Base-by-base conservation (phyloP, 2,888 invertebrate genomes). In the Melanotus villosus region DNA sequence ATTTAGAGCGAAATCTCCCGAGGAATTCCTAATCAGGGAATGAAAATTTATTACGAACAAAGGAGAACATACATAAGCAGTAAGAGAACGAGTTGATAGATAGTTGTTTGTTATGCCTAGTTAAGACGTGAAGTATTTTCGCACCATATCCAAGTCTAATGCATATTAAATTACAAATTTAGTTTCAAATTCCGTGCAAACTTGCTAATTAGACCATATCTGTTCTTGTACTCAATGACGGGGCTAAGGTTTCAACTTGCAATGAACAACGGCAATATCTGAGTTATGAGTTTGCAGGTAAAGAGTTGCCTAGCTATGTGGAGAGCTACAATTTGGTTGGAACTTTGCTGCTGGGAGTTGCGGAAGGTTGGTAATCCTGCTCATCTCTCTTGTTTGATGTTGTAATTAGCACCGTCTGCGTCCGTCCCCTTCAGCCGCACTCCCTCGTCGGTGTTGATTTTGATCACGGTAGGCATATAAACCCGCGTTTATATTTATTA, bases 371-470 rank as follows among this genome's bases (percentile, higher is more conserved):
- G 70, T 77, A 75, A 77, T 76, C 75, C 71, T 52, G 65, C 62
- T 71, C 74, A 62, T 72, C 75, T 74, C 72, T 73, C 70, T 73
- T 76, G 77, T 77, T 77, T 77, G 76, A 77, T 77, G 75, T 77
- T 72, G 75, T 77, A 77, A 77, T 77, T 77, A 77, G 73, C 74
- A 70, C 68, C 63, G 74, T 69, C 70, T 66, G 69, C 58, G 50
- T 56, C 57, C 65, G 36, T 58, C 60, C 67, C 66, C 60, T 52
- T 59, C 56, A 45, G 36, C 59, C 43, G 23, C 54, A 34, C 47
- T 21, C 45, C 50, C 41, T 41, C 43, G 43, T 30, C 66, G 50
- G 16, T 62, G 64, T 65, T 67, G 60, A 65, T 62, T 70, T 66
- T 70, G 68, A 68, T 68, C 63, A 63, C 45, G 54, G 68, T 68